Percentiles rank a stretch among this genome's conserved stretches.
Conservation (phyloP, 2,797 vertebrate species). For the Parotocinclus haroldoi region DNA sequence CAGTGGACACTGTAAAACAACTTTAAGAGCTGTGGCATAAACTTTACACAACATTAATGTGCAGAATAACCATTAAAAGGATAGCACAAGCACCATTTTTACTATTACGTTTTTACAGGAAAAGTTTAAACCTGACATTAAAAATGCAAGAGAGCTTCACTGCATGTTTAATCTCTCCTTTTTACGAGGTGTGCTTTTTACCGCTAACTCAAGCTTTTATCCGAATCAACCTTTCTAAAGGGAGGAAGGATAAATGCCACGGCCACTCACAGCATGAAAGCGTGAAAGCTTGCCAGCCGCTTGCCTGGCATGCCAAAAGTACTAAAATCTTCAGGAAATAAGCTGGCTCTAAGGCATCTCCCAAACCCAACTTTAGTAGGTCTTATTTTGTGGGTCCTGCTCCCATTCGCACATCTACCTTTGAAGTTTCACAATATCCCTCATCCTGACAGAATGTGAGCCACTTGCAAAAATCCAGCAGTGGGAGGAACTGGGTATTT, state of each 20-base stretch:
- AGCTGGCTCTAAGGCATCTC: constrained; percentile 62
- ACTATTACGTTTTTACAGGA: not conserved
- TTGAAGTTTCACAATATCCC: constrained; percentile 38
- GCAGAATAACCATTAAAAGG: constrained; percentile 10
- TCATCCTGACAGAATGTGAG: constrained; percentile 40
- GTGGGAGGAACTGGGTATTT: constrained; percentile 65
- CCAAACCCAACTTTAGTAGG: constrained; percentile 53
- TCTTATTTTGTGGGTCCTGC: constrained; percentile 51
- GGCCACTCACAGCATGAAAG: constrained; percentile 46
- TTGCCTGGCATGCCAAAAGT: constrained; percentile 64
- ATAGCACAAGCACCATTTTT: not conserved
- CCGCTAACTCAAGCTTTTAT: constrained; percentile 46
- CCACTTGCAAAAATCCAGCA: constrained; percentile 45
- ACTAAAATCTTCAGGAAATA: constrained; percentile 64
- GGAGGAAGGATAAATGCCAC: constrained; percentile 44
- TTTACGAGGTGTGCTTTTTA: constrained; percentile 41
- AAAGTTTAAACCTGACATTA: constrained; percentile 4
- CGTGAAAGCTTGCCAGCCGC: constrained; percentile 44
- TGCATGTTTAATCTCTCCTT: constrained; percentile 34
- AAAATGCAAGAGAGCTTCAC: constrained; percentile 23
- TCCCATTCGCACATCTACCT: constrained; percentile 31
- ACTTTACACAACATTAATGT: not conserved
- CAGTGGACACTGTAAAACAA: no score
- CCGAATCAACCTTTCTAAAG: constrained; percentile 37
- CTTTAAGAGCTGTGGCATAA: no score